A percentile compares a stretch with the other conserved stretches of the same genome.
phyloP scores from a whole-genome alignment of 2,113 vertebrate species.

The Rhizomys pruinosus region DNA sequence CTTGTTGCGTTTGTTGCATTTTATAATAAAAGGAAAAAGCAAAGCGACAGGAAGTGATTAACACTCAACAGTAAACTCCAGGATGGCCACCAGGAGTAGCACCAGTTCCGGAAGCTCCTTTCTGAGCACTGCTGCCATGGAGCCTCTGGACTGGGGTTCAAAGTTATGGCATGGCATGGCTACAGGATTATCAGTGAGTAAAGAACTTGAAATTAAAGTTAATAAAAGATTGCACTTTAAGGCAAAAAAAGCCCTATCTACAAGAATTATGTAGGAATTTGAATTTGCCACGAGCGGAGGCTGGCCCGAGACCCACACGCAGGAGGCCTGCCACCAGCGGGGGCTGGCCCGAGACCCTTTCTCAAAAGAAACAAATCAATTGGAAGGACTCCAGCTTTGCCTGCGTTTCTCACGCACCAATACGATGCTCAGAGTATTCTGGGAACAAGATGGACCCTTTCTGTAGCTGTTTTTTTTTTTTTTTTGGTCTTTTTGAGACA shows the following conservation, averaged over 20 bases:
- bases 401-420: no score
- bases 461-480: conserved; percentile 59
- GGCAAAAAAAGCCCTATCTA: neutral
- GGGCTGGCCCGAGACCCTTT: no score
- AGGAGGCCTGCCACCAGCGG: no score
- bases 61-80: conserved; percentile 26
- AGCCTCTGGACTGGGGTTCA: neutral
- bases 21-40: conserved; percentile 53
- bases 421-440: neutral
- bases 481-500: no score
- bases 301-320: no score
- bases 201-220: no score
- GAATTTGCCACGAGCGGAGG: no score
- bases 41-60: conserved; percentile 67
- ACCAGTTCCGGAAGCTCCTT: conserved; percentile 76
- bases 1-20: neutral
- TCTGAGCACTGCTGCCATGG: neutral
- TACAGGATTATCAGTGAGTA: neutral
- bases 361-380: no score
- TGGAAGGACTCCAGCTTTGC: no score
- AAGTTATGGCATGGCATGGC: neutral
- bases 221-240: conserved; percentile 45
- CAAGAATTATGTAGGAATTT: conserved; percentile 42
- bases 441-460: neutral
- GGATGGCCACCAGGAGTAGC: conserved; percentile 71